phyloP scores from a whole-genome alignment of 2,797 vertebrate species.

The Pipistrellus pipistrellus region DNA sequence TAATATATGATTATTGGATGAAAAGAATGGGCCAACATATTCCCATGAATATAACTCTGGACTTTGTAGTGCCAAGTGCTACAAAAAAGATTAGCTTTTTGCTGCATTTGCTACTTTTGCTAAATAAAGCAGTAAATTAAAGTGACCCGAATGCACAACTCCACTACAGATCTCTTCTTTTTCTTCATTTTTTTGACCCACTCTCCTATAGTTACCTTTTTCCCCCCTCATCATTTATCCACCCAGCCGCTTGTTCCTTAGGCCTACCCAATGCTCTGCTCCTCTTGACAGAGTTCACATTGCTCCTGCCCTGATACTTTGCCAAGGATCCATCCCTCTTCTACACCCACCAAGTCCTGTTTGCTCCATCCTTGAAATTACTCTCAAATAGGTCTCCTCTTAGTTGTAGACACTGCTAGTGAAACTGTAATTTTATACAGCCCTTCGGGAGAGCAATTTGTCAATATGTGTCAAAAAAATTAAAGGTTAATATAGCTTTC shows the following conservation, averaged over 20 bases:
- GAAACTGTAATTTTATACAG: constrained; percentile 50
- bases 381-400: constrained; percentile 43
- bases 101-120: constrained; percentile 5
- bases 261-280: neutral
- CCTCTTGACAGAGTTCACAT: constrained; percentile 34
- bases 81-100: neutral
- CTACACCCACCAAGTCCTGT: neutral
- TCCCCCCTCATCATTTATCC: constrained; percentile 9
- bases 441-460: constrained; percentile 10
- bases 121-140: constrained; percentile 46
- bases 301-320: constrained; percentile 10
- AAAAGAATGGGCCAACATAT: neutral
- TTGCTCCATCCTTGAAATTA: constrained; percentile 31
- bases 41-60: neutral
- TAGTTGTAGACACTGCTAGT: constrained; percentile 22
- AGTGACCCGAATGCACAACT: neutral
- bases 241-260: constrained; percentile 16
- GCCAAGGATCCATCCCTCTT: constrained; percentile 3
- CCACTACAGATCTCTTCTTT: constrained; percentile 11
- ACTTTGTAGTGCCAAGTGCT: constrained; percentile 1
- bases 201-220: neutral
- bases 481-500: constrained; percentile 34
- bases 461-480: constrained; percentile 59
- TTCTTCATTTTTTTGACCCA: neutral
- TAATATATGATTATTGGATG: constrained; percentile 42